Evolutionary conservation across 2,888 invertebrate genomes (phyloP).

Genomic region (Hanleya hanleyi): DNA sequence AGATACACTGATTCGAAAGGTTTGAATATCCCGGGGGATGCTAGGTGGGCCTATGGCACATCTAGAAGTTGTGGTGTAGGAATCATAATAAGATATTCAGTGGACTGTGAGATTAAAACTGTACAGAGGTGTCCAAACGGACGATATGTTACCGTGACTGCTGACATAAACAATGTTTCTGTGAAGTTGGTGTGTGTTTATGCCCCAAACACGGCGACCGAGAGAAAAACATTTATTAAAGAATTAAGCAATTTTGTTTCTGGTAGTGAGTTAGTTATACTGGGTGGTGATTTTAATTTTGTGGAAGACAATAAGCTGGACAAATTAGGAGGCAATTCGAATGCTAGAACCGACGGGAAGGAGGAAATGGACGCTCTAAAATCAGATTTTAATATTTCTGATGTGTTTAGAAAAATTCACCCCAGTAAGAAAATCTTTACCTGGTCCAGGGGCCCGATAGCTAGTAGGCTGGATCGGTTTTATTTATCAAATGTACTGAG

Average conservation of each 20-base stretch:
- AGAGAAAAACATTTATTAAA: background rate
- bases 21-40: too few species aligned
- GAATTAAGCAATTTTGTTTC: background rate
- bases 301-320: slow-evolving; percentile 21
- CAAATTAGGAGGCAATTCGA: slow-evolving; percentile 24
- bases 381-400: slow-evolving; percentile 21
- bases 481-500: background rate
- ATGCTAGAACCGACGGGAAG: slow-evolving; percentile 6
- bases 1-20: too few species aligned
- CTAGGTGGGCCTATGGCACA: too few species aligned
- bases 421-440: slow-evolving; percentile 8
- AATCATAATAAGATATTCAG: too few species aligned
- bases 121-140: too few species aligned
- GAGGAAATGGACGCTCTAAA: slow-evolving; percentile 16
- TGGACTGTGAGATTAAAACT: too few species aligned
- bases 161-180: too few species aligned
- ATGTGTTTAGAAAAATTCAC: slow-evolving; percentile 19
- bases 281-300: slow-evolving; percentile 34
- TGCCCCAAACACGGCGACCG: background rate
- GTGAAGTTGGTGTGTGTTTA: too few species aligned
- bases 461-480: background rate
- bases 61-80: too few species aligned
- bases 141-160: too few species aligned
- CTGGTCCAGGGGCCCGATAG: background rate
- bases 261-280: slow-evolving; percentile 6